Evolutionary conservation across 2,113 vertebrate genomes (phyloP), one percentile per base, ranked within the genome.

Genomic region (Hydrochoerus hydrochaeris): DNA sequence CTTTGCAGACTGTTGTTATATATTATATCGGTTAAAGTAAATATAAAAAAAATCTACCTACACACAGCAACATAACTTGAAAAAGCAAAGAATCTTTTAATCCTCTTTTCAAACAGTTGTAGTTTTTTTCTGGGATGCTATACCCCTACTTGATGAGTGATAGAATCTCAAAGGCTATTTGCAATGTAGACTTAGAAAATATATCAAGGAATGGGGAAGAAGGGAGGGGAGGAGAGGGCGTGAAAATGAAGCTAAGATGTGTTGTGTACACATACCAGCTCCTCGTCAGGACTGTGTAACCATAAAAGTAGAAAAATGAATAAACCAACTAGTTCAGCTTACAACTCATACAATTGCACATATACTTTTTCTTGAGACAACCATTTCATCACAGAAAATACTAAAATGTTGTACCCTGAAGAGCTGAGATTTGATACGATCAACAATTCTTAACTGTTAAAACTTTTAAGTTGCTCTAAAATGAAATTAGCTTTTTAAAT

Each of bases 11-110:
- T 88, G 7, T 52, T 94, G 58, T 10, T 52, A 11, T 75, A 73
- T 26, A 7, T 57, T 65, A 49, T 32, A 41, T 32, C 90, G 26
- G 19, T 65, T 52, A 84, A 93, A 96, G 67, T 62, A 88, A 77
- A 71, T 69, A 84, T 12, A 89, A 87, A 90, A 87, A 90, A 58
- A 75, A 32, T 38, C 35, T 1, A 10, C 28, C 32, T 38, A 69
- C 14, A 69, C 65, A 41, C 0, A 91, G 13, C 60, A 93, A 60
- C 24, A 11, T n/a, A 77, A 80, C 85, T 94, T 88, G 35, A 49
- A 75, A 90, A 83, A 91, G 16, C 22, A 82, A 92, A 93, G 46
- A 46, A 17, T 32, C 67, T 85, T 89, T 94, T 77, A 58, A 73
- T 13, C 9, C 26, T 32, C 52, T 58, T 94, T 85, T 94, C 69